Percentiles rank a stretch among this genome's conserved stretches.
These are phyloP conservation scores for Sebastes flavidus DNA, from an alignment of 2,797 vertebrate species.

Conservation along the genomic window DNA sequence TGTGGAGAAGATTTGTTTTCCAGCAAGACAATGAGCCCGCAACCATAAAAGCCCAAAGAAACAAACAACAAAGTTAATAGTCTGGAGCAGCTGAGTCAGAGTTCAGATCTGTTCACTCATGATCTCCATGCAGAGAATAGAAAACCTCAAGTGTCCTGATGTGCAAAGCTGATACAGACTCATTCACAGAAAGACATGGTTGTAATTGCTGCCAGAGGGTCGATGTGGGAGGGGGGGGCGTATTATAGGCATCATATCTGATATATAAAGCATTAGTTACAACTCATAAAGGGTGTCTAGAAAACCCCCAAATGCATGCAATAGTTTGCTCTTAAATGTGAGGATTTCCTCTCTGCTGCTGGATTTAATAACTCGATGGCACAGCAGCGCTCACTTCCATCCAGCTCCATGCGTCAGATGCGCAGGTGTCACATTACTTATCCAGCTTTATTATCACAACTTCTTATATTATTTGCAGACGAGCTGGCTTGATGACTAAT, in stretches of 20 bases:
- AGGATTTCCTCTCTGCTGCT: background rate
- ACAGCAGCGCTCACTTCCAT: background rate
- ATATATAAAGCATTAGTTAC: background rate
- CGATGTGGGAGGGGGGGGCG: accelerated
- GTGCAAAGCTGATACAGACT: background rate
- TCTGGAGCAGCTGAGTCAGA: background rate
- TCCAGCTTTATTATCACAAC: background rate
- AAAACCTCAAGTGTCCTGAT: background rate
- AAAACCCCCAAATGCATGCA: background rate
- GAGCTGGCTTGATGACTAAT: background rate
- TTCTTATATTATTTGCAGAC: background rate
- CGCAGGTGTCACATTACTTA: background rate
- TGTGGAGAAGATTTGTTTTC: background rate
- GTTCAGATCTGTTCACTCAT: background rate
- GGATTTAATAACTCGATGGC: background rate
- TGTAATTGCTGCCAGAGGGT: background rate
- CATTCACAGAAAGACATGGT: background rate
- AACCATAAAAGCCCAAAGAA: background rate
- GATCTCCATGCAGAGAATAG: background rate
- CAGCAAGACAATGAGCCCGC: background rate
- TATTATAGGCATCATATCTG: background rate
- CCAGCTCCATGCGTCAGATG: background rate
- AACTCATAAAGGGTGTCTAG: background rate
- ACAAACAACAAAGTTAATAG: background rate
- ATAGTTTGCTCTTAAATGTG: background rate